Evolutionary conservation across 2,888 invertebrate genomes (phyloP), one percentile per base, ranked within the genome.

Genomic region (Lepidochitona cinerea): DNA sequence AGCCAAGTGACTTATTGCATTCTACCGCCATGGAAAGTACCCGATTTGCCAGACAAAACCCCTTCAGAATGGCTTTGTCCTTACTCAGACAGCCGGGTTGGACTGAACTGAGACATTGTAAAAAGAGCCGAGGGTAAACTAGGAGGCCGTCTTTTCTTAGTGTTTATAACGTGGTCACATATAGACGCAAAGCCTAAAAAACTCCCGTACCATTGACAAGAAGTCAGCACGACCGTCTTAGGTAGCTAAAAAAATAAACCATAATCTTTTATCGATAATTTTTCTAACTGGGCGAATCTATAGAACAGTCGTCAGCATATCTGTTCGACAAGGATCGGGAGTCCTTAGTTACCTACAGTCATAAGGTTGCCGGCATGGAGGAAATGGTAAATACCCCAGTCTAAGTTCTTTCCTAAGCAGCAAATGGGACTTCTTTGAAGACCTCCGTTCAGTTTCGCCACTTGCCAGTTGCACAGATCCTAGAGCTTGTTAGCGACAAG

Each of bases 1-100:
- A 59, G 59, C 59, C 59, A 59, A 59, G 26, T 59, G 59, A 59
- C 59, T 59, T 59, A 59, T 59, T 59, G 32, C 59, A 59, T 59
- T 59, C 59, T 59, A 23, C 9, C 59, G 59, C 59, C 29, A 59
- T 29, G 59, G 59, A 23, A 59, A 59, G 59, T 59, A 59, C 59
- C 59, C 59, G 59, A 59, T 59, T 59, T 59, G 59, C 59, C 59
- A 59, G 26, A 59, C 59, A 59, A 59, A 59, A 59, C 59, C 49
- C 49, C 59, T 18, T 26, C 59, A 29, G 32, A 14, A 4, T 26
- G 26, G 59, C 59, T 59, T 59, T 59, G 59, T 59, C 29, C 59
- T 18, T 32, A 29, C 23, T 59, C 59, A 59, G 59, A 59, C 59
- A 9, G 14, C 29, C 59, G 18, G 29, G 12, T 32, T 49, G 49